A percentile compares a stretch with the other conserved stretches of the same genome.
Evolutionary conservation across 2,797 vertebrate genomes (phyloP).

Genomic region (Gallirallus australis): DNA sequence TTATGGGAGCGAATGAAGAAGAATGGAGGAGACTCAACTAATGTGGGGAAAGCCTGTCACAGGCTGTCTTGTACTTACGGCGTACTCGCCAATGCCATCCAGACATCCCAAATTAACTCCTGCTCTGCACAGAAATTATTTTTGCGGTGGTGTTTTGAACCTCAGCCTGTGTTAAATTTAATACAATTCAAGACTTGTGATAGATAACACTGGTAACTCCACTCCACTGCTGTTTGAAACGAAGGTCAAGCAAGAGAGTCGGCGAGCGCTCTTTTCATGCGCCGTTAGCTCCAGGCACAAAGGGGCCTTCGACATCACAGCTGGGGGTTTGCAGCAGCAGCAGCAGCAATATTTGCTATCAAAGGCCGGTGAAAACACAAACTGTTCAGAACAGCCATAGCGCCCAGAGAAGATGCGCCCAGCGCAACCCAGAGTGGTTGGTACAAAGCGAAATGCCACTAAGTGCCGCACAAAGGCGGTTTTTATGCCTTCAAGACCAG

Average conservation of each 20-base stretch:
- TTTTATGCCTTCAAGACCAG: neutral
- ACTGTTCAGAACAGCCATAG: neutral
- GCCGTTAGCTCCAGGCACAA: constrained; percentile 62
- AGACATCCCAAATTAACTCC: neutral
- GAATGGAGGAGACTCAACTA: neutral
- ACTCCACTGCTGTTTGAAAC: constrained; percentile 27
- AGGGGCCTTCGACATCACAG: constrained; percentile 52
- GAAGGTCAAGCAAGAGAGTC: constrained; percentile 58
- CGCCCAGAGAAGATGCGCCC: neutral
- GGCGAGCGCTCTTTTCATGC: constrained; percentile 52
- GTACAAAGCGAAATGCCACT: neutral
- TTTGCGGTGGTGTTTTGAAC: neutral
- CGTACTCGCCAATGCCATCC: neutral
- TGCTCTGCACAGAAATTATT: neutral
- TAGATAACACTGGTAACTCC: constrained; percentile 15
- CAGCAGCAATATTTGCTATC: constrained; percentile 35
- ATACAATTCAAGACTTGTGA: neutral
- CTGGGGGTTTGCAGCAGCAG: constrained; percentile 40
- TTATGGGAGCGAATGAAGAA: constrained; percentile 16
- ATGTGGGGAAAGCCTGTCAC: neutral
- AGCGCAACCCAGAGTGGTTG: accelerated
- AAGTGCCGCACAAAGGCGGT: neutral
- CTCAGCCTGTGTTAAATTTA: neutral
- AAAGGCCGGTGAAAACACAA: neutral
- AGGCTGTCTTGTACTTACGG: neutral